Conservation (phyloP, 2,113 vertebrate genomes). For the Equus przewalskii region DNA sequence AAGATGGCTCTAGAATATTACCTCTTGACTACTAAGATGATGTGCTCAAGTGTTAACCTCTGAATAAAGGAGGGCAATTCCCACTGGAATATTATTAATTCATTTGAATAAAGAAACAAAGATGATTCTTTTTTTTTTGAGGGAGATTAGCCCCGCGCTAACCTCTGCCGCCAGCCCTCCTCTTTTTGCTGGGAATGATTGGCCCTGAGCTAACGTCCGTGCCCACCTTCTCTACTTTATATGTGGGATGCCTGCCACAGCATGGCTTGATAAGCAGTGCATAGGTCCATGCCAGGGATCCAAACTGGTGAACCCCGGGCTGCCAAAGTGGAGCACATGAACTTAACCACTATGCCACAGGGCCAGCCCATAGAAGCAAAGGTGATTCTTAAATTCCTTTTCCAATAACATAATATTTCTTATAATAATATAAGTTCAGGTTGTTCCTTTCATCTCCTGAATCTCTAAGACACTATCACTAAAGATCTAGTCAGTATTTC, state of each 20-base stretch:
- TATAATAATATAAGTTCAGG: not conserved
- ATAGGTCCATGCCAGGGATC: too few relatives aligned
- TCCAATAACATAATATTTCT: not conserved
- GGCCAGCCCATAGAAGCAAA: not conserved
- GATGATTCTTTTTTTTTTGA: not conserved
- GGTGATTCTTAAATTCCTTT: not conserved
- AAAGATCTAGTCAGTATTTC: not conserved
- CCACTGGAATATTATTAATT: not conserved
- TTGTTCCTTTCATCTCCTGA: not conserved
- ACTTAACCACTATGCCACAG: too few relatives aligned
- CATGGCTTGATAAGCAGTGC: too few relatives aligned
- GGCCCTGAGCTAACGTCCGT: too few relatives aligned
- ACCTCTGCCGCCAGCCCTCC: too few relatives aligned
- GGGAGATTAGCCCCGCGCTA: too few relatives aligned
- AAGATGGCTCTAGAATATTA: not conserved
- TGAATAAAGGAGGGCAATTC: not conserved
- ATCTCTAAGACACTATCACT: not conserved
- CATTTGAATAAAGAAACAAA: constrained; percentile 14
- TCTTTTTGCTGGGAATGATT: too few relatives aligned
- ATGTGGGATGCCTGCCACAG: too few relatives aligned
- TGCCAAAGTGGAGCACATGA: too few relatives aligned
- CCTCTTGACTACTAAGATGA: not conserved
- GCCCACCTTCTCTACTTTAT: too few relatives aligned
- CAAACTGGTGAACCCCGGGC: too few relatives aligned
- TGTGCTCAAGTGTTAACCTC: not conserved